These are phyloP conservation scores for Rhizoglyphus robini DNA, from an alignment of 1,140 invertebrate genomes.

Conservation along the genomic window DNA sequence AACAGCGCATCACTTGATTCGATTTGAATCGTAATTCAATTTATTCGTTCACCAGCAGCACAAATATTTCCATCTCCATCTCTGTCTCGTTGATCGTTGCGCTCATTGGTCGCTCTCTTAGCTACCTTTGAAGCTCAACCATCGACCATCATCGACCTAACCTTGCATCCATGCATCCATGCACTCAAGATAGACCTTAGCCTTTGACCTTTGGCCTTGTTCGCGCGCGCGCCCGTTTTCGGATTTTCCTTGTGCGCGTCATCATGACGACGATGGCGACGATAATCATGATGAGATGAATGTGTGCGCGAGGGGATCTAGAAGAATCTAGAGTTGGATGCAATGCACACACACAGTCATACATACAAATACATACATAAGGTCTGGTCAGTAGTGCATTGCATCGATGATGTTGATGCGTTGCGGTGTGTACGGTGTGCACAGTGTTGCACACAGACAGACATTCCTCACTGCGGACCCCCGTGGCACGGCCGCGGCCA, in stretches of 20 bases:
- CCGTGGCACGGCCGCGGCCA: neutral
- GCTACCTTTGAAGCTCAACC: no score
- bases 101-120: neutral
- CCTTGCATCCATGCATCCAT: neutral
- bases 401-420: neutral
- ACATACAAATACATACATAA: neutral
- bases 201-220: neutral
- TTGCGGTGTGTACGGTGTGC: neutral
- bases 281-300: no score
- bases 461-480: neutral
- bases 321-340: no score
- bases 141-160: no score
- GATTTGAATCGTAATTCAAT: neutral
- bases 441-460: neutral
- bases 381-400: neutral
- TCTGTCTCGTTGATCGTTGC: neutral
- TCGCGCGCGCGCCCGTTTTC: neutral
- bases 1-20: neutral
- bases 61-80: neutral
- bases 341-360: neutral
- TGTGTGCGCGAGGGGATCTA: no score
- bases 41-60: neutral
- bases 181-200: no score
- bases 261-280: no score
- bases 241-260: no score